Conservation (phyloP, 2,888 invertebrate species). For the Tetropium fuscum region DNA sequence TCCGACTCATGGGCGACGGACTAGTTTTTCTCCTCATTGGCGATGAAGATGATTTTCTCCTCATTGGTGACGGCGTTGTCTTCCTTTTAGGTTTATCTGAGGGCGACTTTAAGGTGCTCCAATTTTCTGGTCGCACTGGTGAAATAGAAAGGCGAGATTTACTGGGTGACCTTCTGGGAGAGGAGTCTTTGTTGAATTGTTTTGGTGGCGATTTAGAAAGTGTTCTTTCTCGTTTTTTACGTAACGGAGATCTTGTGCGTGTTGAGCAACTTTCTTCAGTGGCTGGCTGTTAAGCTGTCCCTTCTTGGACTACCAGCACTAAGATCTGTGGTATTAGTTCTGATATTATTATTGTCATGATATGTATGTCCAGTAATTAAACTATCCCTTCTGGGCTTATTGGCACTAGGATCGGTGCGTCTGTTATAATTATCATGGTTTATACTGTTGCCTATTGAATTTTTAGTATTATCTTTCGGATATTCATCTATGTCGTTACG, state of each 20-base stretch:
- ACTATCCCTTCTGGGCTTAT: conserved; percentile 13
- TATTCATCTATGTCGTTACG: neutral
- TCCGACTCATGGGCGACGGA: conserved; percentile 38
- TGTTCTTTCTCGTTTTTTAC: conserved; percentile 31
- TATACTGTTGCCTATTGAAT: conserved; percentile 7
- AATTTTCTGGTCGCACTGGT: conserved; percentile 43
- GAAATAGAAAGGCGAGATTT: conserved; percentile 40
- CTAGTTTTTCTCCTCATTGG: conserved; percentile 38
- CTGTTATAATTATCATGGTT: conserved; percentile 15
- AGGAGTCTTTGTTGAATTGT: conserved; percentile 16
- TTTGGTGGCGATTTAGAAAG: conserved; percentile 42
- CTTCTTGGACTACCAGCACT: conserved; percentile 27
- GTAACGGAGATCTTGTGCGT: conserved; percentile 13
- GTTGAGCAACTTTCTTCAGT: neutral
- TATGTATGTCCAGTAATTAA: neutral
- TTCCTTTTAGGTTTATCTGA: conserved; percentile 25
- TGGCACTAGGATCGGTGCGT: conserved; percentile 39
- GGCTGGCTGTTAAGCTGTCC: conserved; percentile 8
- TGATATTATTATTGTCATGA: conserved; percentile 6
- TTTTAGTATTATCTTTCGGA: conserved; percentile 26
- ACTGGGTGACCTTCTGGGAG: conserved; percentile 20
- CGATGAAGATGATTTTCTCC: conserved; percentile 45
- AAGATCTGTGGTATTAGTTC: conserved; percentile 37
- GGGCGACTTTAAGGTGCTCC: conserved; percentile 33
- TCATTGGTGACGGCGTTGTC: conserved; percentile 40